These are phyloP conservation scores for Fragum whitleyi DNA, from an alignment of 2,888 invertebrate genomes.

Conservation along the genomic window DNA sequence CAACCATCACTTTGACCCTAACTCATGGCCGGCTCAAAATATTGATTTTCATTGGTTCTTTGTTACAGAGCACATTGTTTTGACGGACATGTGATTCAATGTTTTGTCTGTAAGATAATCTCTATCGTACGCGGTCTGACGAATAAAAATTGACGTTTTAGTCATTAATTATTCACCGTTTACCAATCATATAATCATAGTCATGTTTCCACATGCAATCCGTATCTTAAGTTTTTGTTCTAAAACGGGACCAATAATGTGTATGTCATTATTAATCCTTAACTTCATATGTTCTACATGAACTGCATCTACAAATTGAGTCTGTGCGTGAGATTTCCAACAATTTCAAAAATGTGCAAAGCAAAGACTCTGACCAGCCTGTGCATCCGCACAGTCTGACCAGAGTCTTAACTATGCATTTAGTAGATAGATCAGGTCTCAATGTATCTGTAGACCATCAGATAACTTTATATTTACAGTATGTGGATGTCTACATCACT, in stretches of 20 bases:
- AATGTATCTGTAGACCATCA: no score
- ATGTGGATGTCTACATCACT: no score
- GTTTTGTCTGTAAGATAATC: conserved; percentile 37
- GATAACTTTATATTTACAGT: no score
- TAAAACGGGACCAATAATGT: neutral
- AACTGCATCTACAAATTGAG: no score
- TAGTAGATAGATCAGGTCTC: no score
- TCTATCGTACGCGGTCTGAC: conserved; percentile 22
- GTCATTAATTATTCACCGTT: conserved; percentile 28
- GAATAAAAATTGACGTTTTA: conserved; percentile 27
- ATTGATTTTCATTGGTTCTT: conserved; percentile 33
- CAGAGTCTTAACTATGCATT: no score
- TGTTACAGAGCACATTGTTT: conserved; percentile 27
- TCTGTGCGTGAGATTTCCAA: no score
- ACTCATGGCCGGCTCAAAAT: conserved; percentile 14
- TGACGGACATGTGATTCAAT: conserved; percentile 30
- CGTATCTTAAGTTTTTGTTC: neutral
- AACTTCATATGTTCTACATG: no score
- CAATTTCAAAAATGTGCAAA: no score
- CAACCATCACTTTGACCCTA: conserved; percentile 8
- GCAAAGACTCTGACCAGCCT: no score
- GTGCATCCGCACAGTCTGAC: no score
- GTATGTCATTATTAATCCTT: no score
- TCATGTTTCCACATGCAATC: conserved; percentile 11
- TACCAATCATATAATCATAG: conserved; percentile 31